A percentile compares a stretch with the other conserved stretches of the same genome.
Conservation (phyloP, 2,888 invertebrate genomes). For the Gryllus longicercus region DNA sequence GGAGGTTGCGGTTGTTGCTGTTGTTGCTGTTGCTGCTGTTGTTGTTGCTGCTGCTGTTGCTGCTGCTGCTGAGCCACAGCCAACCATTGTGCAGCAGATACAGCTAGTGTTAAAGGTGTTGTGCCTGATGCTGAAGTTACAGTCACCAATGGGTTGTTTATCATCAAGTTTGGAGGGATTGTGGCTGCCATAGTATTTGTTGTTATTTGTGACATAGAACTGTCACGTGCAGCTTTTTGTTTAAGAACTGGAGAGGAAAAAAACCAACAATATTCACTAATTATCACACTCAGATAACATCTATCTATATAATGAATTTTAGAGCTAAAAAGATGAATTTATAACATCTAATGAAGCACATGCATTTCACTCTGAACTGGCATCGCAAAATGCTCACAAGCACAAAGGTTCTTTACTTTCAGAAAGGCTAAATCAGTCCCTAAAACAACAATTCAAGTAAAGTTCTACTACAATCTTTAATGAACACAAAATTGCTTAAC, state of each 20-base stretch:
- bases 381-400: conserved; percentile 17
- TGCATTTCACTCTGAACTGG: not conserved
- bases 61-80: conserved; percentile 47
- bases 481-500: too few relatives aligned
- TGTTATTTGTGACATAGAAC: conserved; percentile 31
- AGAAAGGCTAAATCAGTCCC: not conserved
- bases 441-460: too few relatives aligned
- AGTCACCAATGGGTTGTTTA: conserved; percentile 25
- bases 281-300: not conserved
- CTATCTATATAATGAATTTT: not conserved
- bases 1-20: conserved; percentile 45
- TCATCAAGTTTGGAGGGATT: conserved; percentile 26
- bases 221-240: conserved; percentile 42
- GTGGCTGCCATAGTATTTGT: conserved; percentile 25
- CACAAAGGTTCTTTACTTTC: not conserved
- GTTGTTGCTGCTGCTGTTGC: conserved; percentile 44
- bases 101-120: conserved; percentile 34
- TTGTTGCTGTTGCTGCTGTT: conserved; percentile 44
- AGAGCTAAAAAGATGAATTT: not conserved
- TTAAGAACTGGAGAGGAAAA: conserved; percentile 40
- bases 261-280: not conserved
- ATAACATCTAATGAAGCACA: not conserved
- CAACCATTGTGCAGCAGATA: conserved; percentile 39
- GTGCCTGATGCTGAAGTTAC: conserved; percentile 33
- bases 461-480: too few relatives aligned